Evolutionary conservation across 1,140 invertebrate species (phyloP), one percentile per base, ranked within the genome.

Genomic region (Thaumatotibia leucotreta): DNA sequence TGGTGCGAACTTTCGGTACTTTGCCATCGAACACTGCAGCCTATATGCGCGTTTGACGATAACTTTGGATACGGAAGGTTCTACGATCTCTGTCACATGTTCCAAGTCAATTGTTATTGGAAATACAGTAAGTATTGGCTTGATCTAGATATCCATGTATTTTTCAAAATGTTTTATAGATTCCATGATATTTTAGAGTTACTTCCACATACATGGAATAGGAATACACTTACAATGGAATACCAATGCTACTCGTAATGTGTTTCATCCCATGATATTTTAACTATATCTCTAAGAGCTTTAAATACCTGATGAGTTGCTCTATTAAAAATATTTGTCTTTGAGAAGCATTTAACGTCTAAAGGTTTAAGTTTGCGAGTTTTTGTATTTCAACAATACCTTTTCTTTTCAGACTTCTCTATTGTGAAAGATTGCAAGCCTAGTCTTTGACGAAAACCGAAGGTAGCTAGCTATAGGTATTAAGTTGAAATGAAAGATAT

Each of bases 71-170:
- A 77, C 58, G 82, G 75, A 4, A 83, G 80, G 64, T 87, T 88
- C 65, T 75, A 84, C 33, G 79, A 87, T 29, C 35, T 84, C 6
- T 87, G 84, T 31, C 84, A 87, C 58, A 77, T 88, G 77, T 33
- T 87, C 4, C 69, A 82, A 65, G 82, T 89, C 5, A 86, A 89
- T 61, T 89, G 84, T 65, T 87, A 79, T 74, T 84, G 79, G 80
- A 82, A 81, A 67, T 83, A 85, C 24, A 83, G 83, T 86, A 75
- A 80, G 86, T 81, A 64, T 9, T 61, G 39, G 9, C 39, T 45
- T 45, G 39, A 45, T 45, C 8, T 6, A 45, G 14, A 2, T 45
- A 17, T 14, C 14, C 14, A n/a, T 39, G 35, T 39, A 20, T 45
- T n/a, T n/a, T n/a, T n/a, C n/a, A n/a, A n/a, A n/a, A n/a, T n/a